Conservation (phyloP, 2,113 vertebrate species). For the Butorides virescens region DNA sequence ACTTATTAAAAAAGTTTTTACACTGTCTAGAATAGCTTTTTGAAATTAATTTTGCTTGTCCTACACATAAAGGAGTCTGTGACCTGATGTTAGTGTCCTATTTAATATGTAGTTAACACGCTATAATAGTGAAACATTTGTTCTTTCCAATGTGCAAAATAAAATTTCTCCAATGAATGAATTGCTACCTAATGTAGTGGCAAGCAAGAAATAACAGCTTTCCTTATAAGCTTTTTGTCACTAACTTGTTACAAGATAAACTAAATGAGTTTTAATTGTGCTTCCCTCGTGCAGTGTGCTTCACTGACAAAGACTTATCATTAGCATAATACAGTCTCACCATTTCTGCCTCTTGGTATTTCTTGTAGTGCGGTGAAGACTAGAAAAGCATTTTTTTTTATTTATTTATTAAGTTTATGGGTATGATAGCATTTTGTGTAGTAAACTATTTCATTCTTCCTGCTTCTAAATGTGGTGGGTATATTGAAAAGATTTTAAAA, state of each 20-base stretch:
- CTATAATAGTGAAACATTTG: not conserved
- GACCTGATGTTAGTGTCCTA: slow-evolving; percentile 26
- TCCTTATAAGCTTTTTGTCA: slow-evolving; percentile 10
- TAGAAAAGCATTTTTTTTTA: not conserved
- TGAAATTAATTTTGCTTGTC: slow-evolving; percentile 26
- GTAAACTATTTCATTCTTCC: not conserved
- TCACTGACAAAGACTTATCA: not conserved
- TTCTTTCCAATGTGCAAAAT: not conserved
- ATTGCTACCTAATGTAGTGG: not conserved
- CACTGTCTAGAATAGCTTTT: not conserved
- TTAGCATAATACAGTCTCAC: slow-evolving; percentile 2
- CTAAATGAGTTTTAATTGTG: slow-evolving; percentile 57
- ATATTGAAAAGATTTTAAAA: not conserved
- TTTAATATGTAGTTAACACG: not conserved
- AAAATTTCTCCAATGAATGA: not conserved
- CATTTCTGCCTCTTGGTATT: not conserved
- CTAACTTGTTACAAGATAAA: slow-evolving; percentile 45
- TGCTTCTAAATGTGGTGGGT: not conserved
- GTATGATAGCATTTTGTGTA: not conserved
- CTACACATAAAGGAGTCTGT: slow-evolving; percentile 11
- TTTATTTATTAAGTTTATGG: not conserved
- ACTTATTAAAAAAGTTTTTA: not conserved
- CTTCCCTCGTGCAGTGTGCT: not conserved
- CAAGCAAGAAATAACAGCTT: slow-evolving; percentile 7
- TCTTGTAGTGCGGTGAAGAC: not conserved